Conservation (phyloP, 1,140 invertebrate species). For the Spodoptera litura region DNA sequence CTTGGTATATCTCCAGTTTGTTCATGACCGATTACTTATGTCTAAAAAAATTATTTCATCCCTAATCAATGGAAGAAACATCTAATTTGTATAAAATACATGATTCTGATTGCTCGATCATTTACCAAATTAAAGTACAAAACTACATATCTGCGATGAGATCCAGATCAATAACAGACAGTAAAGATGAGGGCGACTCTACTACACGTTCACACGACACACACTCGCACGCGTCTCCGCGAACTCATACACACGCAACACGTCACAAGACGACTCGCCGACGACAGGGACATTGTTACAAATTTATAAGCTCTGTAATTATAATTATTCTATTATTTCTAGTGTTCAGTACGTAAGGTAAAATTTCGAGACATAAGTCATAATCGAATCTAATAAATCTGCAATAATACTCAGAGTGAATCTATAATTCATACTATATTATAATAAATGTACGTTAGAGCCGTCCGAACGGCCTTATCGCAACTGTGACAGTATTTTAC, state of each 20-base stretch:
- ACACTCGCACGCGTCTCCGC: conserved; percentile 53
- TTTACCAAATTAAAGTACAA: conserved; percentile 79
- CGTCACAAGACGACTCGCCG: conserved; percentile 52
- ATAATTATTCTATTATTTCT: conserved; percentile 69
- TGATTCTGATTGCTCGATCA: conserved; percentile 79
- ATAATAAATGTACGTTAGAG: conserved; percentile 78
- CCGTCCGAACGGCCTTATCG: conserved; percentile 63
- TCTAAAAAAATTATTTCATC: conserved; percentile 75
- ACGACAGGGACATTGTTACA: conserved; percentile 54
- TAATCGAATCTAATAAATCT: conserved; percentile 79
- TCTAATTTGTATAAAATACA: conserved; percentile 82
- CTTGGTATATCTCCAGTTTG: conserved; percentile 80
- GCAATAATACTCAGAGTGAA: conserved; percentile 84
- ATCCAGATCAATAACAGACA: conserved; percentile 74
- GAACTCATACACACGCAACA: conserved; percentile 50
- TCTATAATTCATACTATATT: conserved; percentile 85
- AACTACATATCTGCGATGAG: conserved; percentile 81
- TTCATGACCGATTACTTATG: conserved; percentile 82
- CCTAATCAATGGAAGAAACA: conserved; percentile 80
- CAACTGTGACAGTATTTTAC: conserved; percentile 72
- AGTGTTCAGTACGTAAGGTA: conserved; percentile 75
- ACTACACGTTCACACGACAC: conserved; percentile 57
- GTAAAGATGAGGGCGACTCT: conserved; percentile 39
- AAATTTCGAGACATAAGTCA: conserved; percentile 74
- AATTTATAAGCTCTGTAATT: conserved; percentile 72